Conservation (phyloP, 2,113 vertebrate genomes). For the Siniperca chuatsi region DNA sequence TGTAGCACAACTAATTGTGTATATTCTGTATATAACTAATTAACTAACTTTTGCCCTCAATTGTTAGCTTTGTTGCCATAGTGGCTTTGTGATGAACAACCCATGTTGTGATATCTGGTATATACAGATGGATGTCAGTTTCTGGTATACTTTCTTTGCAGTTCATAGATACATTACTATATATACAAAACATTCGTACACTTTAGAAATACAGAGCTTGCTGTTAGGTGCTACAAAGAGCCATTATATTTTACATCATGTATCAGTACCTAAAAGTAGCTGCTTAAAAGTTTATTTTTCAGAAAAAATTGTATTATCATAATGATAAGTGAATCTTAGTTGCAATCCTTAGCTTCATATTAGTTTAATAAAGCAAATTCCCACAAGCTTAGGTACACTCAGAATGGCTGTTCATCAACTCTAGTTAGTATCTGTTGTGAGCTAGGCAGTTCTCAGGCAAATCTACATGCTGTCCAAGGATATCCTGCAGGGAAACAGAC, state of each 20-base stretch:
- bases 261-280: not conserved
- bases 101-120: not conserved
- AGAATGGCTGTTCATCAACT: conserved; percentile 9
- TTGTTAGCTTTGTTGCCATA: not conserved
- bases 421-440: conserved; percentile 13
- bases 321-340: not conserved
- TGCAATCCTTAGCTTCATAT: not conserved
- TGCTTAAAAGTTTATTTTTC: not conserved
- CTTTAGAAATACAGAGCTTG: too few species aligned
- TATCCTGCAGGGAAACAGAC: conserved; percentile 79
- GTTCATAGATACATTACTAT: not conserved
- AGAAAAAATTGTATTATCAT: not conserved
- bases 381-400: not conserved
- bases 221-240: not conserved
- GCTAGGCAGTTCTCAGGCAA: conserved; percentile 44
- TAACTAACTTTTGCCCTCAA: not conserved
- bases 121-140: not conserved
- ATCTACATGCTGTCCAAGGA: conserved; percentile 72
- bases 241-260: not conserved
- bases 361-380: conserved; percentile 1
- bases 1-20: not conserved
- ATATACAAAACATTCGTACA: not conserved
- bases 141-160: not conserved
- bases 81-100: not conserved
- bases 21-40: not conserved